phyloP scores from a whole-genome alignment of 2,113 vertebrate genomes.

The Tachysurus fulvidraco region DNA sequence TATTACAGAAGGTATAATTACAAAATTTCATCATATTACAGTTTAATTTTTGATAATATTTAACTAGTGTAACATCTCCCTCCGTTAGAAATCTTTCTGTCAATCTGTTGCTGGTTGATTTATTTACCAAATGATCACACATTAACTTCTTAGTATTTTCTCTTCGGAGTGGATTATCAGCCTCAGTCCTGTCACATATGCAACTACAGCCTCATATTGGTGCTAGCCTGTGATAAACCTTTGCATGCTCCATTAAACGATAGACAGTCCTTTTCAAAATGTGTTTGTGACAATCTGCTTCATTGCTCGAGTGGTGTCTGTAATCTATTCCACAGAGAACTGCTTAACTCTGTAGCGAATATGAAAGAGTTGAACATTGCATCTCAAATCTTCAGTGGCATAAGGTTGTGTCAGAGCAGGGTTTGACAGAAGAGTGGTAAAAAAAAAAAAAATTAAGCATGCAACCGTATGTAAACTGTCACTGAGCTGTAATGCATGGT shows the following conservation, averaged over 20 bases:
- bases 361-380: background rate
- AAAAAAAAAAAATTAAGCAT: background rate
- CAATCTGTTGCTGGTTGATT: background rate
- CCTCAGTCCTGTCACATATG: background rate
- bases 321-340: background rate
- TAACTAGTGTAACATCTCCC: background rate
- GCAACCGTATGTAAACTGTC: background rate
- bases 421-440: background rate
- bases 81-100: background rate
- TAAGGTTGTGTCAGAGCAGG: background rate
- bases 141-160: background rate
- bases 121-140: background rate
- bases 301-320: background rate
- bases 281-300: background rate
- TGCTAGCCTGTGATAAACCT: too few species aligned
- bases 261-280: background rate
- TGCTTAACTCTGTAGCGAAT: background rate
- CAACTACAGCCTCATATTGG: background rate
- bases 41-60: background rate
- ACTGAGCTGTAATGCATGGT: background rate
- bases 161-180: background rate
- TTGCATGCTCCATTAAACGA: too few species aligned
- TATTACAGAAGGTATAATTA: background rate
- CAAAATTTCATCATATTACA: background rate
- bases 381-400: background rate